These are phyloP conservation scores for Ennomos erosarius DNA, from an alignment of 2,888 invertebrate species.

Conservation along the genomic window DNA sequence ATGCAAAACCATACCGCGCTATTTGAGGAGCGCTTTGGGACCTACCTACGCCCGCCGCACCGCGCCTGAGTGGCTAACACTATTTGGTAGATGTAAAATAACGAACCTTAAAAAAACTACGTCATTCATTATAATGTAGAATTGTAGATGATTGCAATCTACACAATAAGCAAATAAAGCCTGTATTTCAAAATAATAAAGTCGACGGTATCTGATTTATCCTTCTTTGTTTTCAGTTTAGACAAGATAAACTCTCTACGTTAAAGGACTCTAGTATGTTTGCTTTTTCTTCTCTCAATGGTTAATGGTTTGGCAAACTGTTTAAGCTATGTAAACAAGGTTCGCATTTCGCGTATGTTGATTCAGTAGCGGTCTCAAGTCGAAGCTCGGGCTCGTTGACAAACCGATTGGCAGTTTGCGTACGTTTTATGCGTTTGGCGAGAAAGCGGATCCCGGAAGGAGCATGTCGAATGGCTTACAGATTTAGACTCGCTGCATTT, in stretches of 20 bases:
- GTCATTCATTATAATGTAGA: too few species aligned
- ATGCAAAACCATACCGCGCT: too few species aligned
- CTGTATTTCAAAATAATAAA: slow-evolving; percentile 8
- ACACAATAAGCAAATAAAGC: background rate
- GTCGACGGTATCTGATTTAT: slow-evolving; percentile 20
- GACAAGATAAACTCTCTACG: slow-evolving; percentile 26
- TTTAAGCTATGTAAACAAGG: slow-evolving; percentile 64
- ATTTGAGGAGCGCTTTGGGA: too few species aligned
- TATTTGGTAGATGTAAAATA: too few species aligned
- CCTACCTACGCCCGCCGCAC: too few species aligned
- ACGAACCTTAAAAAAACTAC: too few species aligned
- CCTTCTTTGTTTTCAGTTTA: slow-evolving; percentile 27
- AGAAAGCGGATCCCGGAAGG: slow-evolving; percentile 78
- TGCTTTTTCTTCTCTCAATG: slow-evolving; percentile 52
- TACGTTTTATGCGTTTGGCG: slow-evolving; percentile 75
- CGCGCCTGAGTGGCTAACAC: too few species aligned
- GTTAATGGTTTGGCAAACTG: slow-evolving; percentile 67
- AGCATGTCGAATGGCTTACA: slow-evolving; percentile 61
- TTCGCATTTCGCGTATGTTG: slow-evolving; percentile 63
- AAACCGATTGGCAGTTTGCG: slow-evolving; percentile 74
- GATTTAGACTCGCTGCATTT: slow-evolving; percentile 79
- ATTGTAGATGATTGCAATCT: too few species aligned
- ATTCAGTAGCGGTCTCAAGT: slow-evolving; percentile 60
- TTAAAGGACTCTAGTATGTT: slow-evolving; percentile 29
- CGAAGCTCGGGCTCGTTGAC: slow-evolving; percentile 60